A percentile compares a stretch with the other conserved stretches of the same genome.
Conservation (phyloP, 2,888 invertebrate genomes). For the Drosophila macrospina region DNA sequence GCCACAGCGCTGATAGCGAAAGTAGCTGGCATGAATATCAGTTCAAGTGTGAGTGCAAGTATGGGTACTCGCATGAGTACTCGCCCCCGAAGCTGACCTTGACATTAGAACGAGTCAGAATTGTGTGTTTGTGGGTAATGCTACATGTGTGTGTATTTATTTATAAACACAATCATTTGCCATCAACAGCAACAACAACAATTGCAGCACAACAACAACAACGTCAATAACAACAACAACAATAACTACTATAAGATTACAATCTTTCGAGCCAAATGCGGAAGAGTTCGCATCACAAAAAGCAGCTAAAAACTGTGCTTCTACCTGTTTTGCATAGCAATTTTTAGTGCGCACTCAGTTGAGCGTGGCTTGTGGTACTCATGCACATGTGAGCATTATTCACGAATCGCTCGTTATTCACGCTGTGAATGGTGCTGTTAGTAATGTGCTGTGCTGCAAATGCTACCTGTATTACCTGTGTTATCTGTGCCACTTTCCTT, state of each 20-base stretch:
- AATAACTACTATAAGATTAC: conserved; percentile 41
- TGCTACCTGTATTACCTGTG: not conserved
- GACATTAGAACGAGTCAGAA: conserved; percentile 52
- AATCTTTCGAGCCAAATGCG: conserved; percentile 62
- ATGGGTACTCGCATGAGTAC: not conserved
- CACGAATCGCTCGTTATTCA: conserved; percentile 23
- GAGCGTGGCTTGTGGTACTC: conserved; percentile 2
- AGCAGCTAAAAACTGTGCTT: conserved; percentile 23
- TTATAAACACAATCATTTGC: conserved; percentile 42
- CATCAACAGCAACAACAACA: conserved; percentile 10
- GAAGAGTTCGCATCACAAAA: conserved; percentile 49
- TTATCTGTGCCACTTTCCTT: conserved; percentile 44
- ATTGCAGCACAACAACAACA: not conserved
- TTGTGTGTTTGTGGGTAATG: conserved; percentile 10
- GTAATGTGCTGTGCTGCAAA: too few species aligned
- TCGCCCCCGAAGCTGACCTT: conserved; percentile 54
- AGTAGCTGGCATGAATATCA: conserved; percentile 10
- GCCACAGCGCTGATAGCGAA: conserved; percentile 45
- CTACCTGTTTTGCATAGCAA: conserved; percentile 70
- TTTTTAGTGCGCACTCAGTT: conserved; percentile 25
- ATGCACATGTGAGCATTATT: conserved; percentile 5
- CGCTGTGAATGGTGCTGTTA: conserved; percentile 1
- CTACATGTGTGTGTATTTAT: conserved; percentile 24
- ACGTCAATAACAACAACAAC: not conserved
- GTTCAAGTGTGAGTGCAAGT: not conserved